Percentiles rank a stretch among this genome's conserved stretches.
Evolutionary conservation across 2,797 vertebrate genomes (phyloP).

Genomic region (Ctenopoma kingsleyae): DNA sequence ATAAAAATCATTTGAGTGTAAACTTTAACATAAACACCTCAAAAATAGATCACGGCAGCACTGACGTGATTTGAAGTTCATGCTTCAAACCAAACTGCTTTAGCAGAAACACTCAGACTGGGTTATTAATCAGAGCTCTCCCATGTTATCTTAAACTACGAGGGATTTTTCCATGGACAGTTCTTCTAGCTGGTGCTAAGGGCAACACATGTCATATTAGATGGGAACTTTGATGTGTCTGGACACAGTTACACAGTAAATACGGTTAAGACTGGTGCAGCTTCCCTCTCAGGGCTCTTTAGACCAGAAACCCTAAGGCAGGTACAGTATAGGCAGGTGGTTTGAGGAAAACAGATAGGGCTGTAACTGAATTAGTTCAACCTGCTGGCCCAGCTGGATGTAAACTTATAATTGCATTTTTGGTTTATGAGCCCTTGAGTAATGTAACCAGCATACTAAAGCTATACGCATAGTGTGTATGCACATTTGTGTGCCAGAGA

Average conservation of each 20-base stretch:
- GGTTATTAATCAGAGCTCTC: constrained; percentile 39
- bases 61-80: constrained; percentile 30
- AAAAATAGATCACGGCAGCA: constrained; percentile 13
- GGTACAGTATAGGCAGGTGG: constrained; percentile 38
- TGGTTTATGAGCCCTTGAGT: constrained; percentile 41
- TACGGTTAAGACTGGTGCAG: constrained; percentile 30
- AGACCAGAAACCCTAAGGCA: constrained; percentile 42
- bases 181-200: constrained; percentile 22
- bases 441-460: constrained; percentile 45
- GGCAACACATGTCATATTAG: constrained; percentile 24
- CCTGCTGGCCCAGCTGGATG: constrained; percentile 27
- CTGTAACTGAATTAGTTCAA: constrained; percentile 49
- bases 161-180: constrained; percentile 5
- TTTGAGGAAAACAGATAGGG: constrained; percentile 44
- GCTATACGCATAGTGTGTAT: background rate
- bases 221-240: constrained; percentile 30
- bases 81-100: constrained; percentile 27
- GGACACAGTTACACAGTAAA: constrained; percentile 45
- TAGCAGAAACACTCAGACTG: constrained; percentile 29
- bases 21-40: constrained; percentile 28
- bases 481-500: constrained; percentile 8
- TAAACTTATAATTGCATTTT: constrained; percentile 46
- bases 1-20: constrained; percentile 30
- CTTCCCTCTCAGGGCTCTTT: constrained; percentile 37
- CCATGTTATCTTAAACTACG: constrained; percentile 47